Evolutionary conservation across 2,113 vertebrate genomes (phyloP), one percentile per base, ranked within the genome.

Genomic region (Shinisaurus crocodilurus): DNA sequence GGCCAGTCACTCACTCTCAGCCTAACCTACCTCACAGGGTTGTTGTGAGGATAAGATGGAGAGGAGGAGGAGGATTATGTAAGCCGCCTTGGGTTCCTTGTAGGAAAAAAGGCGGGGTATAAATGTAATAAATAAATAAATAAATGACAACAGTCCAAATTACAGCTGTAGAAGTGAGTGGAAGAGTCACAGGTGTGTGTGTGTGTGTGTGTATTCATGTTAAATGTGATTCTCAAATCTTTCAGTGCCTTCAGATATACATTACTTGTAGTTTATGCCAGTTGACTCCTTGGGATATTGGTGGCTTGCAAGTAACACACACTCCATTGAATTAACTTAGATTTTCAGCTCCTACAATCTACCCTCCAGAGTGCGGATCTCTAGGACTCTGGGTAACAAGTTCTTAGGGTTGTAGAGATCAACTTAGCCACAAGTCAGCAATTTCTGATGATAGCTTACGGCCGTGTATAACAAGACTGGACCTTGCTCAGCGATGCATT

Each of bases 141-240:
- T n/a, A n/a, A n/a, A n/a, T n/a, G n/a, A 65, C 82, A 25, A 82
- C 34, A 63, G 82, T 65, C 37, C n/a, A 63, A 65, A 15, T 29
- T 5, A 27, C 37, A 63, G n/a, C 13, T 54, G 54, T 12, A 54
- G 54, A 54, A 12, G 7, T 12, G 13, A 54, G 13, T 12, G 13
- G 54, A 10, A 60, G 32, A 60, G 20, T 40, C 34, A 65, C 10
- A 9, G 37, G 6, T n/a, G n/a, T n/a, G 15, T 54, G 54, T 54
- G 54, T 54, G 54, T 6, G 50, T 5, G 50, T 6, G 54, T 9
- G 54, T 12, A 54, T 37, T 60, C 32, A 25, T 23, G 18, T 37
- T 40, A 60, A 63, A 43, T 37, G 1, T 12, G 60, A 12, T 65
- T 0, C 0, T 3, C 7, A 60, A 82, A 1, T 7, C 0, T 45